Evolutionary conservation across 2,797 vertebrate species (phyloP).

Genomic region (Sibirionetta formosa): DNA sequence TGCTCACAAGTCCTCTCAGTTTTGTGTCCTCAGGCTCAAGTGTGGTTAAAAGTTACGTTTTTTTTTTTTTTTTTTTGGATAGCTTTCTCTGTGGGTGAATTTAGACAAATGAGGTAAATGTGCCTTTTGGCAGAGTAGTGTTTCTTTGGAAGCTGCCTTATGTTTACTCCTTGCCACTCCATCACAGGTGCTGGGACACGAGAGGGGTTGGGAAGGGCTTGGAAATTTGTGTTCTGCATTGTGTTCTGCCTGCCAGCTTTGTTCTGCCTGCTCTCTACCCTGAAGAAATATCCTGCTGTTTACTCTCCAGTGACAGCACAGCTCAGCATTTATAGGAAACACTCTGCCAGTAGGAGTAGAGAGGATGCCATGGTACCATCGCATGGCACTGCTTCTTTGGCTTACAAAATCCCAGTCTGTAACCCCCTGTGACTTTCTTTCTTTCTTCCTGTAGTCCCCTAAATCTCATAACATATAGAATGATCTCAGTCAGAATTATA

Average conservation of each 20-base stretch:
- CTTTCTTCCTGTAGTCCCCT: neutral
- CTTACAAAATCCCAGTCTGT: neutral
- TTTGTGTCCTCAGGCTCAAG: slow-evolving; percentile 7
- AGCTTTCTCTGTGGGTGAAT: neutral
- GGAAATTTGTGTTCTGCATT: neutral
- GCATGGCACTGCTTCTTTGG: neutral
- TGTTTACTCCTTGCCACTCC: neutral
- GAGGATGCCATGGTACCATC: neutral
- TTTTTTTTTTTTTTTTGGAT: neutral
- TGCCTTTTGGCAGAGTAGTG: rapidly evolving
- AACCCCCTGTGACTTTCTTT: rapidly evolving
- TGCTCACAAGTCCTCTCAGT: neutral
- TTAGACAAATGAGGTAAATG: neutral
- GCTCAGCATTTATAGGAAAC: neutral
- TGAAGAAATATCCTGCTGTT: neutral
- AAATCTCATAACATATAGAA: neutral
- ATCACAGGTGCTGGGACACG: neutral
- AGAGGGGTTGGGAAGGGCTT: neutral
- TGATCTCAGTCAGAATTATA: neutral
- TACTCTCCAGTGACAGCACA: neutral
- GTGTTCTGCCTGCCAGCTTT: neutral
- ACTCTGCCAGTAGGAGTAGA: neutral
- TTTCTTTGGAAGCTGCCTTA: neutral
- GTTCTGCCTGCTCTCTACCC: neutral
- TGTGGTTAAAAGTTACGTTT: neutral